Percentiles rank a stretch among this genome's conserved stretches.
phyloP scores from a whole-genome alignment of 2,888 invertebrate genomes.

The Ormyrus labotus region DNA sequence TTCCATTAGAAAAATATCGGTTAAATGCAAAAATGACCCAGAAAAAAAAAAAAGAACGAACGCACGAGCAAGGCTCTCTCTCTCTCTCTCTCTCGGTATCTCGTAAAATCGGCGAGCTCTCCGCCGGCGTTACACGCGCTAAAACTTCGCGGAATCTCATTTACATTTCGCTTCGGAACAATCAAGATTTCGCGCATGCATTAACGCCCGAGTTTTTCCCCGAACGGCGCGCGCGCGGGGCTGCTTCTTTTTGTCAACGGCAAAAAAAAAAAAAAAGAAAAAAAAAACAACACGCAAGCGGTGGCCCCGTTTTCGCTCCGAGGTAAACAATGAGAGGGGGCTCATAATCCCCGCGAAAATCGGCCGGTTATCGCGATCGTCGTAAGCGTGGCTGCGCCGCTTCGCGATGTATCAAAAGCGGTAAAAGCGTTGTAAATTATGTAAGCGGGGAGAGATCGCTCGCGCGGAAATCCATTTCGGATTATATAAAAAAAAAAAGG shows the following conservation, averaged over 20 bases:
- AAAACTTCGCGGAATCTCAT: constrained; percentile 9
- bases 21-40: no score
- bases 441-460: not conserved
- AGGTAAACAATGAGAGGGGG: constrained; percentile 18
- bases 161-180: constrained; percentile 14
- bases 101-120: constrained; percentile 2
- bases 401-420: not conserved
- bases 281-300: not conserved
- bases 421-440: constrained; percentile 13
- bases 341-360: constrained; percentile 27
- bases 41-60: no score
- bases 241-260: constrained; percentile 16
- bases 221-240: not conserved
- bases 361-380: constrained; percentile 19
- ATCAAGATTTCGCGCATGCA: constrained; percentile 13
- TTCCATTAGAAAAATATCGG: no score
- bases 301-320: constrained; percentile 28
- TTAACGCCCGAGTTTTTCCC: not conserved
- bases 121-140: constrained; percentile 1
- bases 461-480: no score
- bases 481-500: no score
- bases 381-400: no score
- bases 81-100: no score
- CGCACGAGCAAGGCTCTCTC: no score
- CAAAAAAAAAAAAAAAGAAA: not conserved